Evolutionary conservation across 2,888 invertebrate genomes (phyloP).

Genomic region (Synanthedon tipuliformis): DNA sequence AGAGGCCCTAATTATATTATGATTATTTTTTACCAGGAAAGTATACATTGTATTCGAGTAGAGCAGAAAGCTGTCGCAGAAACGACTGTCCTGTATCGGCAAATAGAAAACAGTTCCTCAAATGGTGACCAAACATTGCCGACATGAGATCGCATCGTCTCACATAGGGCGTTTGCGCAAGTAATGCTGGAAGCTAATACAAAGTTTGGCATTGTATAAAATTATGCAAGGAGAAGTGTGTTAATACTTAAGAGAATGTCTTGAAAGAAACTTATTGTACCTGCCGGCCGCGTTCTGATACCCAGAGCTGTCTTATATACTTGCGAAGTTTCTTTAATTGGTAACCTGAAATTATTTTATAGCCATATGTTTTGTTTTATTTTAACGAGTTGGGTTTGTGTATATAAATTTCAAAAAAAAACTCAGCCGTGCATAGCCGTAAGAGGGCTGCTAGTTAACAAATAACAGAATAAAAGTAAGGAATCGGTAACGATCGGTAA

Average conservation of each 20-base stretch:
- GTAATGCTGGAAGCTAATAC: conserved; percentile 42
- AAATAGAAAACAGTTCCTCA: conserved; percentile 62
- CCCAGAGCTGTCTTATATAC: conserved; percentile 63
- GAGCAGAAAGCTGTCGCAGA: conserved; percentile 56
- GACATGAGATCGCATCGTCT: conserved; percentile 61
- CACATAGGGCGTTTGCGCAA: conserved; percentile 53
- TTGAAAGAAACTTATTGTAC: conserved; percentile 19
- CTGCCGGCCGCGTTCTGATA: conserved; percentile 59
- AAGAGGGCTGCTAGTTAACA: no score
- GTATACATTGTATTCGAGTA: conserved; percentile 53
- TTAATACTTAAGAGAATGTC: neutral
- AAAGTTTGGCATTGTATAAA: neutral
- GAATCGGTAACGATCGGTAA: no score
- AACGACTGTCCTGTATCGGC: conserved; percentile 59
- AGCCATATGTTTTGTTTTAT: no score
- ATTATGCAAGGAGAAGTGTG: neutral
- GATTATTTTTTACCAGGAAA: conserved; percentile 48
- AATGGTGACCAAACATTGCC: conserved; percentile 61
- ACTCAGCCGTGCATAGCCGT: no score
- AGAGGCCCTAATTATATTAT: no score
- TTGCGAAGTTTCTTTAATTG: conserved; percentile 60
- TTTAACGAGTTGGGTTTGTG: no score
- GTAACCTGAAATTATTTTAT: conserved; percentile 26
- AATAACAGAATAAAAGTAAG: no score
- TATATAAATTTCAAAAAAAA: no score